phyloP scores from a whole-genome alignment of 2,888 invertebrate genomes.

The Elegia similella region DNA sequence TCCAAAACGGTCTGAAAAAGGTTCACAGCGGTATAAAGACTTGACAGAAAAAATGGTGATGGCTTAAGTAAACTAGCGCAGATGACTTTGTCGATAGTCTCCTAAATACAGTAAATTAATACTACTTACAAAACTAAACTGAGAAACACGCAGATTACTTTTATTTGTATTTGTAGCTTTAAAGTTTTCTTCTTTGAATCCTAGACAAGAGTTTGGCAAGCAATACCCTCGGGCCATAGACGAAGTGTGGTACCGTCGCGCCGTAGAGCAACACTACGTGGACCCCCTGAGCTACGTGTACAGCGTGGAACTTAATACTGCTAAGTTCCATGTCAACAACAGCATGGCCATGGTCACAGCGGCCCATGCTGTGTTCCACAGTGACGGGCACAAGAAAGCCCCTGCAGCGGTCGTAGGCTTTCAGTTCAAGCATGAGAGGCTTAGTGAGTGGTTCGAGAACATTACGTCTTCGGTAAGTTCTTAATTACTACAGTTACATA shows the following conservation, averaged over 20 bases:
- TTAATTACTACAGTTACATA: background rate
- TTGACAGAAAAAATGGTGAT: too few species aligned
- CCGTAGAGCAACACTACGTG: conserved; percentile 92
- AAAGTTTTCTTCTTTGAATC: background rate
- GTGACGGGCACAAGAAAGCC: conserved; percentile 80
- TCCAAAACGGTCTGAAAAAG: too few species aligned
- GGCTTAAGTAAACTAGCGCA: too few species aligned
- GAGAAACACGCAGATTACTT: too few species aligned
- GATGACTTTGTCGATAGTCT: too few species aligned
- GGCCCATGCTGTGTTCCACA: conserved; percentile 90
- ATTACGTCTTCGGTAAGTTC: conserved; percentile 87
- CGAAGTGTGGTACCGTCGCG: conserved; percentile 93
- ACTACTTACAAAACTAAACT: too few species aligned
- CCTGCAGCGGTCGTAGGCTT: conserved; percentile 88
- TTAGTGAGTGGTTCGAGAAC: conserved; percentile 89
- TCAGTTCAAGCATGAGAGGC: conserved; percentile 90
- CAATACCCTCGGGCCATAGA: conserved; percentile 90
- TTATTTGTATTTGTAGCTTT: background rate
- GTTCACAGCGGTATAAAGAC: too few species aligned
- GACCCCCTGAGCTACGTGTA: conserved; percentile 91
- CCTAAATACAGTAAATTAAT: too few species aligned
- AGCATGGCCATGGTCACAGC: conserved; percentile 90
- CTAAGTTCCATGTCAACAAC: conserved; percentile 76
- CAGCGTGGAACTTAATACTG: conserved; percentile 65
- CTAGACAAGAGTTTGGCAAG: conserved; percentile 87